Evolutionary conservation across 2,888 invertebrate genomes (phyloP), one percentile per base, ranked within the genome.

Genomic region (Anaspis maculata): DNA sequence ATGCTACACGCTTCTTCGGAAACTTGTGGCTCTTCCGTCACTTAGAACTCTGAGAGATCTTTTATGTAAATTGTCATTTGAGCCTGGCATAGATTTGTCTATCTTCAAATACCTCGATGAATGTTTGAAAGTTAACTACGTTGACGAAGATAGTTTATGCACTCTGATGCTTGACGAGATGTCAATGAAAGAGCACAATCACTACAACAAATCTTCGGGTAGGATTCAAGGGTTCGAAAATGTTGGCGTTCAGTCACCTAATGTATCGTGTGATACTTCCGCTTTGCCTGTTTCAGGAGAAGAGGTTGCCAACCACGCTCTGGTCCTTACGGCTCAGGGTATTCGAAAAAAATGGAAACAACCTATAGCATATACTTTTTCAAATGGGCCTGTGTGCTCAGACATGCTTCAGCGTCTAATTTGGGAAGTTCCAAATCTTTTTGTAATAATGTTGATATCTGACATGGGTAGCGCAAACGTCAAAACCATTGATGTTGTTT

Each of bases 271-370:
- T n/a, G n/a, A n/a, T n/a, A n/a, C n/a, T n/a, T n/a, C n/a, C n/a
- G n/a, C n/a, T 19, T 9, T 19, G 19, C 9, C 19, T 19, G 19
- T 19, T 19, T 19, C 19, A 5, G 19, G 19, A 19, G 19, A 19
- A 19, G 9, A 19, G 5, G 9, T 19, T 19, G 36, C 39, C 7
- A 23, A 39, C 15, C 32, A 36, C 28, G 35, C 35, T n/a, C 11
- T 36, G 10, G 32, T 39, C 2, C 35, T 39, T 27, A 36, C 35
- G 39, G 15, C 30, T 9, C 15, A 15, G 3, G 32, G 32, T 3
- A 13, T 39, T n/a, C 31, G 25, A n/a, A 25, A 27, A 21, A 22
- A 21, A 21, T 39, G 39, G 39, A 39, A 39, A 16, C 35, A 36
- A 28, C 39, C 39, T 13, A 19, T 39, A 9, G 35, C 32, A 2